These are phyloP conservation scores for Parnassius apollo DNA, from an alignment of 2,888 invertebrate species.

Conservation along the genomic window DNA sequence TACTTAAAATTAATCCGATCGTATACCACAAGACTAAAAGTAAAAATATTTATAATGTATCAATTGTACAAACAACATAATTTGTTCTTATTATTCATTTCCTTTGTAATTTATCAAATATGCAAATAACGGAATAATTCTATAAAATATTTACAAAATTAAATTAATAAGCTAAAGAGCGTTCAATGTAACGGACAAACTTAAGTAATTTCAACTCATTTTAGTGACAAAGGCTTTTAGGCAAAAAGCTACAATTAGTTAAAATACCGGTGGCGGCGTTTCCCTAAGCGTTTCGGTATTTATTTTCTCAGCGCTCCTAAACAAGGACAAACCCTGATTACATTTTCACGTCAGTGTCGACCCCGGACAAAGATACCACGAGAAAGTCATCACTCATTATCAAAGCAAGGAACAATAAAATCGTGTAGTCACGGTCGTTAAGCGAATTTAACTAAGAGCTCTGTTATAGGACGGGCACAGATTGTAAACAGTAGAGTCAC, in stretches of 20 bases:
- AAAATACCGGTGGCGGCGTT: conserved; percentile 20
- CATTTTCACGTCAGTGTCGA: conserved; percentile 73
- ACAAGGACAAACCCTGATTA: conserved; percentile 59
- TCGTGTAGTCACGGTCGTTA: conserved; percentile 71
- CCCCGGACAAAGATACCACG: conserved; percentile 70
- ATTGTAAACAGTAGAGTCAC: conserved; percentile 28
- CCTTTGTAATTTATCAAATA: too few relatives aligned
- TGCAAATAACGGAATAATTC: too few relatives aligned
- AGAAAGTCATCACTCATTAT: conserved; percentile 77
- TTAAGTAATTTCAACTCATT: background rate
- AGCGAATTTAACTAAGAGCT: conserved; percentile 61
- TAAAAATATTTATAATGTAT: too few relatives aligned
- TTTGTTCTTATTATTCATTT: too few relatives aligned
- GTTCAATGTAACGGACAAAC: background rate
- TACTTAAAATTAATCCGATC: too few relatives aligned
- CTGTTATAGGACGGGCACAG: conserved; percentile 19
- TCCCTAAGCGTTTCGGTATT: conserved; percentile 37
- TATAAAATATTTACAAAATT: too few relatives aligned
- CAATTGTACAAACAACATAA: too few relatives aligned
- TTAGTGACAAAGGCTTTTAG: conserved; percentile 3
- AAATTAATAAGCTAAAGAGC: too few relatives aligned
- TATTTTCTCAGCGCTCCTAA: conserved; percentile 33
- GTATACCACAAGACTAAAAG: too few relatives aligned
- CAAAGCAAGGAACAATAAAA: conserved; percentile 73
- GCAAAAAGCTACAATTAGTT: conserved; percentile 14